These are phyloP conservation scores for Lophotriccus pileatus DNA, from an alignment of 2,797 vertebrate genomes.

Conservation along the genomic window DNA sequence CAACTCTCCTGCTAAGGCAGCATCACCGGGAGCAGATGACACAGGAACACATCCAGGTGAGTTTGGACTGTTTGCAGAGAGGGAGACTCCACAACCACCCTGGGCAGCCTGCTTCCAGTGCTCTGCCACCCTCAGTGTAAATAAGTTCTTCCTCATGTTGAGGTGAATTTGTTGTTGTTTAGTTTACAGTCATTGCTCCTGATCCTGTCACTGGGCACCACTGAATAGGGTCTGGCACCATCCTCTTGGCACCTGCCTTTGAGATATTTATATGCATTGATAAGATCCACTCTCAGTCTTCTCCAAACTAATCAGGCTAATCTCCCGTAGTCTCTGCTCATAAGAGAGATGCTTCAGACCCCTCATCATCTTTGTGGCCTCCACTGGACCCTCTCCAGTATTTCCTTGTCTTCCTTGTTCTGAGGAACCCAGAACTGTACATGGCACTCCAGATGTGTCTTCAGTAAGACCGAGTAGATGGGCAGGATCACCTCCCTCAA, in stretches of 20 bases:
- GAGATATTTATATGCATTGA: not conserved
- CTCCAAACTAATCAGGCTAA: not conserved
- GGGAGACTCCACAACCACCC: fast-evolving
- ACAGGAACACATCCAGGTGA: not conserved
- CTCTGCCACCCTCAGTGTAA: not conserved
- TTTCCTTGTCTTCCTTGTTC: not conserved
- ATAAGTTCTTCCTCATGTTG: not conserved
- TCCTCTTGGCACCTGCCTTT: not conserved
- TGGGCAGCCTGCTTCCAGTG: not conserved
- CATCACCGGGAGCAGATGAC: not conserved
- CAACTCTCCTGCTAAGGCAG: not conserved
- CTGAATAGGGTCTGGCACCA: not conserved
- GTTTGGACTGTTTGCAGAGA: not conserved
- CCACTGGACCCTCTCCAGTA: not conserved
- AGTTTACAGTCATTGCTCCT: not conserved
- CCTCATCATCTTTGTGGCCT: not conserved
- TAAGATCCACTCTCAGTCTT: not conserved
- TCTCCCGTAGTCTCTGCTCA: not conserved
- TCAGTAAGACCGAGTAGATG: not conserved
- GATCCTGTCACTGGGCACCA: not conserved
- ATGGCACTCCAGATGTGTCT: not conserved
- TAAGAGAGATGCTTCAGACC: not conserved
- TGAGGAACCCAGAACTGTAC: not conserved
- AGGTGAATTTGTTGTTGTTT: not conserved
- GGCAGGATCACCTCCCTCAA: not conserved